Base-by-base conservation (phyloP, 2,797 vertebrate genomes). In the Fratercula arctica region DNA sequence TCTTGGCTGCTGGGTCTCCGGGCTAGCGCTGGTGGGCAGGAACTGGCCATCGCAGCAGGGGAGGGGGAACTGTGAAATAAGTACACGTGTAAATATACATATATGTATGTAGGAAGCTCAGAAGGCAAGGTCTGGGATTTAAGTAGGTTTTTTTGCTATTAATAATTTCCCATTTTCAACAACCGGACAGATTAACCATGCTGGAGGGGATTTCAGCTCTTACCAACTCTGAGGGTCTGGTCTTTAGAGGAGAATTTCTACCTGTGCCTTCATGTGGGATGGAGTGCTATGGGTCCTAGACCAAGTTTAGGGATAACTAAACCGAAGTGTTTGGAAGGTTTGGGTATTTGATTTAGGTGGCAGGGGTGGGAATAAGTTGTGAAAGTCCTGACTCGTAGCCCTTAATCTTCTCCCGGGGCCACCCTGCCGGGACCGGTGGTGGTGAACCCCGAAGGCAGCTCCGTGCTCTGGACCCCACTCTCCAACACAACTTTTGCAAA, bases 251-350 rank as follows among this genome's bases (percentile, higher is more conserved):
- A 46, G 1, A 18, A 31, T 26, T 73, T 7, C 59, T 37, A 3
- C 15, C 8, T 2, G 7, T 56, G 25, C 46, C 21, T 16, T 59
- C 20, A 5, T 0, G 0, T 6, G 53, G 16, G 63, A 8, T 28
- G n/a, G 41, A 75, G 35, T 35, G 1, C 31, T 35, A 4, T 1
- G 18, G 16, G 53, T 1, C 39, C 61, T 13, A 16, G 51, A 6
- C 2, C 25, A 10, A 45, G 21, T 4, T 18, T 16, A 29, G 23
- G 37, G 25, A 10, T 10, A 4, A 16, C 11, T 9, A 2, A 37
- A 4, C 10, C 3, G 17, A 26, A 29, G 12, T 0, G 3, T 48
- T 11, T 11, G 35, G 9, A 15, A 13, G 23, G 3, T 74, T 10
- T 13, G 7, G 23, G 15, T 29, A 1, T 18, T 5, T 68, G 54